A percentile compares a stretch with the other conserved stretches of the same genome.
Evolutionary conservation across 2,797 vertebrate species (phyloP).

Genomic region (Helicolenus hilgendorfi): DNA sequence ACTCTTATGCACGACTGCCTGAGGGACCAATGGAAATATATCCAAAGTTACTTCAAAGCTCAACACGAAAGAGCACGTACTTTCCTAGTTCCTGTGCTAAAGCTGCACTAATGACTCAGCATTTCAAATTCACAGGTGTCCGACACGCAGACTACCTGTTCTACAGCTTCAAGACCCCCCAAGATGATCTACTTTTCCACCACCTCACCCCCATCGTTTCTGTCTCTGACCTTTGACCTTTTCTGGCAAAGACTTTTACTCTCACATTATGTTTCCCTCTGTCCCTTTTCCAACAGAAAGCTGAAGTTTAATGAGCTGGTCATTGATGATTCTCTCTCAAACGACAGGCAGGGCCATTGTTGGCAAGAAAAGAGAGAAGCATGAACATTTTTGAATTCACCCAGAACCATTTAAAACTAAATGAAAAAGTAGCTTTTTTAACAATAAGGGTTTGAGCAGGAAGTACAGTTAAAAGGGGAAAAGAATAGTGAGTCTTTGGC

Average conservation of each 20-base stretch:
- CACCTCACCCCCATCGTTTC: background rate
- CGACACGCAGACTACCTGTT: slow-evolving; percentile 9
- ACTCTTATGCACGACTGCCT: background rate
- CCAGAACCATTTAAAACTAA: background rate
- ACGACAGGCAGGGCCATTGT: background rate
- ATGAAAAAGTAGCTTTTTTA: background rate
- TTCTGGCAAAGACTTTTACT: slow-evolving; percentile 7
- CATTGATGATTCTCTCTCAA: background rate
- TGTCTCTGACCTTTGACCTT: slow-evolving; percentile 53
- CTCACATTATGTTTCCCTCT: background rate
- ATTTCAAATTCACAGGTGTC: slow-evolving; percentile 21
- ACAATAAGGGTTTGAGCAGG: background rate
- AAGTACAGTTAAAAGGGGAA: background rate
- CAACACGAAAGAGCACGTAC: slow-evolving; percentile 18
- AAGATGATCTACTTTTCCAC: slow-evolving; percentile 9
- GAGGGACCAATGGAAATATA: background rate
- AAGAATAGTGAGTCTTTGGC: background rate
- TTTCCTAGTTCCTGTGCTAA: slow-evolving; percentile 23
- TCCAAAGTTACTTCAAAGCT: slow-evolving; percentile 8
- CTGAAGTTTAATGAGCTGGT: background rate
- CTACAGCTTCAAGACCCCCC: slow-evolving; percentile 4
- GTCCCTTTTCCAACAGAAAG: background rate
- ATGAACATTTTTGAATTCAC: background rate
- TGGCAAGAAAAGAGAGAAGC: background rate
- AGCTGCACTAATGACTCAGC: slow-evolving; percentile 36